phyloP scores from a whole-genome alignment of 2,797 vertebrate genomes.

The Parambassis ranga region DNA sequence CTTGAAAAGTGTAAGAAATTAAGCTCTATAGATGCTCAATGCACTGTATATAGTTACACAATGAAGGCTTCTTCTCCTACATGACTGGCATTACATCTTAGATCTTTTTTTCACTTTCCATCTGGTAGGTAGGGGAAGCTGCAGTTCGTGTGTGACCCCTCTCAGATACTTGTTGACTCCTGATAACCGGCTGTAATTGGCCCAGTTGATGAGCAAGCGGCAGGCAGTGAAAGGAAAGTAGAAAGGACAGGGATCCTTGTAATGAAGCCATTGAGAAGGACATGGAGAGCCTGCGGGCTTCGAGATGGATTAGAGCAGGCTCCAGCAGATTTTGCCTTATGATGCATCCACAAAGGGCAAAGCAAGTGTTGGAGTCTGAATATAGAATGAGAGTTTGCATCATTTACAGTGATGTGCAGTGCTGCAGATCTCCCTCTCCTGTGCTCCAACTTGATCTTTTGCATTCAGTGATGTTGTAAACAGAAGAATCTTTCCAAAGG shows the following conservation, averaged over 20 bases:
- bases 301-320: conserved; percentile 60
- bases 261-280: conserved; percentile 72
- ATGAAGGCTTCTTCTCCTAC: conserved; percentile 3
- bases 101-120: conserved; percentile 13
- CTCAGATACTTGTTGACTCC: conserved; percentile 48
- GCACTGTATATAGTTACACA: conserved; percentile 23
- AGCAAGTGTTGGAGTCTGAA: conserved; percentile 5
- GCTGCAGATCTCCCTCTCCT: neutral
- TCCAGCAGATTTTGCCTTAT: conserved; percentile 47
- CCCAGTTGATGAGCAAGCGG: conserved; percentile 64
- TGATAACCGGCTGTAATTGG: conserved; percentile 72
- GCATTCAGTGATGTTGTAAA: conserved; percentile 31
- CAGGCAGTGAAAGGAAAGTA: conserved; percentile 50
- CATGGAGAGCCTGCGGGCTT: conserved; percentile 59
- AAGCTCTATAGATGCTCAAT: conserved; percentile 30
- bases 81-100: neutral
- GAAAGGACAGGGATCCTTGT: conserved; percentile 63
- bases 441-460: conserved; percentile 16
- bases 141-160: conserved; percentile 14
- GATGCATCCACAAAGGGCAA: conserved; percentile 39
- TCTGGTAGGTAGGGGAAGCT: conserved; percentile 12
- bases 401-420: conserved; percentile 2
- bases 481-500: conserved; percentile 41
- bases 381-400: conserved; percentile 21
- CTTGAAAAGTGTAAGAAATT: conserved; percentile 55